Evolutionary conservation across 1,140 invertebrate species (phyloP).

Genomic region (Neodiprion lecontei): DNA sequence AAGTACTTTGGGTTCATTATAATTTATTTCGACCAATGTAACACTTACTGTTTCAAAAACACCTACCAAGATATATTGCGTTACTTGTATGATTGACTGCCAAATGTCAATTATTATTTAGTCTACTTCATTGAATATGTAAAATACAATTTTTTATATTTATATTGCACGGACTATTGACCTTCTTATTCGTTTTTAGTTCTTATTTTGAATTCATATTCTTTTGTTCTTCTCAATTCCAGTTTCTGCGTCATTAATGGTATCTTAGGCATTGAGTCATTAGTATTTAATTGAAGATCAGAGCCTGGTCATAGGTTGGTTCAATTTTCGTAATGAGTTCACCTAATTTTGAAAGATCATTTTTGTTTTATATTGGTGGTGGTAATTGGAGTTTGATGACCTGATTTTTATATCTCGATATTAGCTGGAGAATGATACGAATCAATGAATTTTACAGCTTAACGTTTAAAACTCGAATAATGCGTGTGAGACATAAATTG

Average conservation of each 20-base stretch:
- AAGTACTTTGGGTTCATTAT: not conserved
- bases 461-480: no score
- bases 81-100: no score
- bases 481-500: no score
- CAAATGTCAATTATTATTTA: no score
- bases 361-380: not conserved
- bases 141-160: no score
- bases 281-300: constrained; percentile 38
- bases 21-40: no score
- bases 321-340: not conserved
- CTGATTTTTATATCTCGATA: not conserved
- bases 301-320: constrained; percentile 15
- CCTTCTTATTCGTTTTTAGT: constrained; percentile 25
- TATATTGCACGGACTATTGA: not conserved
- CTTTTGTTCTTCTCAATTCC: constrained; percentile 39
- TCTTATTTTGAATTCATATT: constrained; percentile 10
- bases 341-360: not conserved
- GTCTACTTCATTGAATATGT: no score
- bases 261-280: constrained; percentile 41
- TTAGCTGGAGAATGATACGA: not conserved
- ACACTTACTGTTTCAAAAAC: no score
- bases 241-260: constrained; percentile 45
- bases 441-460: not conserved
- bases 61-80: no score
- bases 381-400: not conserved